Evolutionary conservation across 2,797 vertebrate genomes (phyloP).

Genomic region (Ispidina picta): DNA sequence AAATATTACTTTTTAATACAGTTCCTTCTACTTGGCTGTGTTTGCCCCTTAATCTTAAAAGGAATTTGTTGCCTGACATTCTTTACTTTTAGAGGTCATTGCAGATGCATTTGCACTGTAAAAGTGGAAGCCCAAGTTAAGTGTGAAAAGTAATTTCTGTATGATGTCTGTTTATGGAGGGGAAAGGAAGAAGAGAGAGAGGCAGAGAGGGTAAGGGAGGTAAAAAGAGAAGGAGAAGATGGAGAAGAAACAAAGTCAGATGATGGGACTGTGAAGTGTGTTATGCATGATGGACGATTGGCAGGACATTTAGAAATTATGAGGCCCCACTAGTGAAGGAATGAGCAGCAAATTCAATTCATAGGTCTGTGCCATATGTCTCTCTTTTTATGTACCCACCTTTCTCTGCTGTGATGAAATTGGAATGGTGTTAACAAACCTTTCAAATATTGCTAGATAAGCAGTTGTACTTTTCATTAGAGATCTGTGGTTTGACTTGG

Average conservation of each 20-base stretch:
- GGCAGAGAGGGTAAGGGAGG: not conserved
- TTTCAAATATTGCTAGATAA: not conserved
- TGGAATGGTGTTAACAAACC: not conserved
- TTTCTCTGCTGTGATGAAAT: not conserved
- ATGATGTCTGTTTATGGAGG: not conserved
- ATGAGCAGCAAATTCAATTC: not conserved
- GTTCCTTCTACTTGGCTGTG: not conserved
- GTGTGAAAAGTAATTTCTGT: not conserved
- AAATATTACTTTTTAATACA: not conserved
- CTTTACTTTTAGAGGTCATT: not conserved
- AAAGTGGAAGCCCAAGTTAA: not conserved
- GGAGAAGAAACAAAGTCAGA: not conserved
- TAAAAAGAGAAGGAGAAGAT: not conserved
- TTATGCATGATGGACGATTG: not conserved
- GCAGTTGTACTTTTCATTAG: not conserved
- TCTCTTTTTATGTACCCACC: not conserved
- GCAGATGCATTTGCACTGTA: not conserved
- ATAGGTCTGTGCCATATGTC: not conserved
- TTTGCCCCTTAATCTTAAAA: not conserved
- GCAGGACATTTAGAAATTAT: not conserved
- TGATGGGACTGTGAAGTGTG: not conserved
- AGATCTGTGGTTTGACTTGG: not conserved
- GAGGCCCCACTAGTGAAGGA: not conserved
- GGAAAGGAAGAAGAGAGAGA: not conserved
- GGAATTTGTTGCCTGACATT: rapidly evolving